Evolutionary conservation across 1,140 invertebrate species (phyloP).

Genomic region (Trachelipus rathkii): DNA sequence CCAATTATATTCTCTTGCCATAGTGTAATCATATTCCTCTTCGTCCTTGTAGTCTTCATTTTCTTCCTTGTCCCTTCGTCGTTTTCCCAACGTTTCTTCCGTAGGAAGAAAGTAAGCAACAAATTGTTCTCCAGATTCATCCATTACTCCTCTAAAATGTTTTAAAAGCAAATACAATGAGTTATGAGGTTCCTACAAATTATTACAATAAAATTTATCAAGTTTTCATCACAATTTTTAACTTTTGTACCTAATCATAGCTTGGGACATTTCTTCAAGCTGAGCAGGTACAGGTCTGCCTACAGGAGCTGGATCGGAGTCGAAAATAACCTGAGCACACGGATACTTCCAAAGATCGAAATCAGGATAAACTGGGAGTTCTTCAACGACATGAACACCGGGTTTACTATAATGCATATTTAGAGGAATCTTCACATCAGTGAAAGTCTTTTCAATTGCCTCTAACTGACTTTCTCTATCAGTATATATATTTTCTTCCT

Average conservation of each 20-base stretch:
- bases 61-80: conserved; percentile 71
- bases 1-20: conserved; percentile 89
- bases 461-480: conserved; percentile 95
- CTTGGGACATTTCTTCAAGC: conserved; percentile 96
- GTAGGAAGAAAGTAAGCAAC: conserved; percentile 96
- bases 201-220: too few species aligned
- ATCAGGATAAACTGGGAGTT: conserved; percentile 86
- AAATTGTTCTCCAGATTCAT: conserved; percentile 97
- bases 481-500: conserved; percentile 89
- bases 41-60: conserved; percentile 82
- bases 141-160: conserved; percentile 63
- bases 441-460: conserved; percentile 97
- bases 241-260: conserved; percentile 78
- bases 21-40: conserved; percentile 90
- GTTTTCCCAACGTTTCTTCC: conserved; percentile 83
- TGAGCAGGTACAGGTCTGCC: conserved; percentile 77
- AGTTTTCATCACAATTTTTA: too few species aligned
- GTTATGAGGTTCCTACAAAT: too few species aligned
- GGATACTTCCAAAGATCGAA: conserved; percentile 96
- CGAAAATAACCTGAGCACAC: conserved; percentile 97
- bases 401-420: conserved; percentile 93
- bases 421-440: conserved; percentile 79
- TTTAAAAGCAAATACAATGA: too few species aligned
- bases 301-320: conserved; percentile 86
- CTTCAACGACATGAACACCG: conserved; percentile 84